Base-by-base conservation (phyloP, 2,113 vertebrate species). In the Tychaedon coryphoeus region DNA sequence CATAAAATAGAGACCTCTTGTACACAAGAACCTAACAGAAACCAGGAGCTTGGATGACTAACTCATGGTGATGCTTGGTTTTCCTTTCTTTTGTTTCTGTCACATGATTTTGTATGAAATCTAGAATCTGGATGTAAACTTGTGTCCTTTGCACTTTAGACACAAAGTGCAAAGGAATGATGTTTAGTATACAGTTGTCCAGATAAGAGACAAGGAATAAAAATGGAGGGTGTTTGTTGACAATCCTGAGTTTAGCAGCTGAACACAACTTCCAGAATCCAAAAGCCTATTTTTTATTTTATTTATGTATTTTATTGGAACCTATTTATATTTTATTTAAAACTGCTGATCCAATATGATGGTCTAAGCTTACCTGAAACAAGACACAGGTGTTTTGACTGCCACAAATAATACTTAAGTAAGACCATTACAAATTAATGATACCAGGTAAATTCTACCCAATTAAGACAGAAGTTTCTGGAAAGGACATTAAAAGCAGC, bases 41-140 rank as follows among this genome's bases (percentile, higher is more conserved):
- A 13, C 5, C 12, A 70, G 17, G 26, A 90, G 60, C 19, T 19
- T 64, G 11, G 6, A 29, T 61, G 24, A 53, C 12, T 65, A 40
- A 19, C 56, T 61, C 24, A 69, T 6, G 7, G 5, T 2, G 4
- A 22, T 40, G 3, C 0, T 45, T 67, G 2, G 2, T 31, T 65
- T 82, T 56, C 6, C 2, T 33, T 18, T n/a, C 4, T 34, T 25
- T 25, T 10, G 16, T 18, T 31, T 33, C 1, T 1, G 10, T 36
- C 12, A 12, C 8, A 26, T 10, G 5, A 42, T 38, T 66, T 60
- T 47, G 2, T 28, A 29, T 34, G 60, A 43, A 65, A 62, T 19
- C 8, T 33, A 51, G 42, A 76, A 61, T 50, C 14, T 65, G 23
- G 19, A 53, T 38, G 2, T n/a, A 42, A 6, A 6, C 3, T 73